Evolutionary conservation across 2,113 vertebrate genomes (phyloP), one percentile per base, ranked within the genome.

Genomic region (Rynchops niger): DNA sequence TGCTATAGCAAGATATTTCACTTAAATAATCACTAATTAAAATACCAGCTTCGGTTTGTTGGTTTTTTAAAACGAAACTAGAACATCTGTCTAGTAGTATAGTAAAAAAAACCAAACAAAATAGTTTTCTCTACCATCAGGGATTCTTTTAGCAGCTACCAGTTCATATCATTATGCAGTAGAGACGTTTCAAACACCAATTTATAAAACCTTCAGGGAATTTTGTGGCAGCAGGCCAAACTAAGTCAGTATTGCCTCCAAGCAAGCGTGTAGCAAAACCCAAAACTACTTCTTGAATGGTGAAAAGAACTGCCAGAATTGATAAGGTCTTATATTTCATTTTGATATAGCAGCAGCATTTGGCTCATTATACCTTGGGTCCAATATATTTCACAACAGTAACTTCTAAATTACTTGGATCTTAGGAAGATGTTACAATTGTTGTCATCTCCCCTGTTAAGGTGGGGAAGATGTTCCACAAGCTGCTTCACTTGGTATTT

Each of bases 301-400:
- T 29, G 38, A 63, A 29, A 63, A 29, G 61, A 40, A 29, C 26
- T 40, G 30, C 22, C 30, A 78, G 66, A 42, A 40, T 45, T 0
- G 0, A 13, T 25, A 27, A 0, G 0, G 12, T 55, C 15, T n/a
- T 38, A n/a, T 5, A 9, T 58, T 86, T 67, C 38, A 18, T 11
- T 32, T 6, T 26, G 32, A 67, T 78, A 72, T 5, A 67, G 29
- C 40, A 52, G 36, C 42, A 84, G 36, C 43, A 26, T 88, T 56
- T 77, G 4, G 36, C 18, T 71, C 53, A 12, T 36, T 63, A 7
- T 36, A 43, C 62, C 38, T 76, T 58, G 23, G 19, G 30, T 59
- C 26, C 29, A 42, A 15, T 16, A 21, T 25, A 11, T 36, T 81
- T 36, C 7, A 5, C 40, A 59, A 25, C 22, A 42, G 16, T 23